Percentiles rank a stretch among this genome's conserved stretches.
Evolutionary conservation across 1,140 invertebrate genomes (phyloP).

Genomic region (Drosophila simulans): DNA sequence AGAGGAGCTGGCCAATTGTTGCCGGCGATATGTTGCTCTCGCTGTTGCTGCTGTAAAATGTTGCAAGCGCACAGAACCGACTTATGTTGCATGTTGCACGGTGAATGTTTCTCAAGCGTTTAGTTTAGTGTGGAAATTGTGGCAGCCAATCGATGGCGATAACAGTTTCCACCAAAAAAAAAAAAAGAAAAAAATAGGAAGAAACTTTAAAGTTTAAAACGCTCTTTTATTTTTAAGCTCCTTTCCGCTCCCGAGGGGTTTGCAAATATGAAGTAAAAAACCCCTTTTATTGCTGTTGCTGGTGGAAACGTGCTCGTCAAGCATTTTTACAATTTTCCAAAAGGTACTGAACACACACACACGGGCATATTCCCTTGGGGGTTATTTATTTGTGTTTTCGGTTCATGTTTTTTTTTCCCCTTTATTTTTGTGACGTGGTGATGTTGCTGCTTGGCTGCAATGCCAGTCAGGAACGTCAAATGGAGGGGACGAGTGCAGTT

Average conservation of each 20-base stretch:
- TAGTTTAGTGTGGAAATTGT: conserved; percentile 65
- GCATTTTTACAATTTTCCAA: conserved; percentile 78
- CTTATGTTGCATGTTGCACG: conserved; percentile 41
- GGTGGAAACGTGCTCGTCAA: conserved; percentile 73
- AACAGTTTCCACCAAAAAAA: conserved; percentile 31
- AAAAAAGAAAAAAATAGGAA: conserved; percentile 11
- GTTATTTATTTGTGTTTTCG: conserved; percentile 70
- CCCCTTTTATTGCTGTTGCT: conserved; percentile 10
- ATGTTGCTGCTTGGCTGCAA: conserved; percentile 18
- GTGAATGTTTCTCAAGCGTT: conserved; percentile 21
- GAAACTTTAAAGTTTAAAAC: no score
- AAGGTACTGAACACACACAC: conserved; percentile 44
- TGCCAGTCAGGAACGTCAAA: conserved; percentile 16
- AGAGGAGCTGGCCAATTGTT: conserved; percentile 53
- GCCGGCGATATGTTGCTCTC: conserved; percentile 41
- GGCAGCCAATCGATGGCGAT: conserved; percentile 45
- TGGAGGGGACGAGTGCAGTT: conserved; percentile 58
- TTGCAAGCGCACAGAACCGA: conserved; percentile 26
- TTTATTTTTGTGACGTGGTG: conserved; percentile 1
- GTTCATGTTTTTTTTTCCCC: conserved; percentile 20
- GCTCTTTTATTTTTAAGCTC: neutral
- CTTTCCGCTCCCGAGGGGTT: conserved; percentile 16
- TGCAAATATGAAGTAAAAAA: conserved; percentile 35
- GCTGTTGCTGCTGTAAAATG: conserved; percentile 14
- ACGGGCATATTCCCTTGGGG: conserved; percentile 30